Percentiles rank a stretch among this genome's conserved stretches.
These are phyloP conservation scores for Cyprinodon tularosa DNA, from an alignment of 2,113 vertebrate species.

Conservation along the genomic window DNA sequence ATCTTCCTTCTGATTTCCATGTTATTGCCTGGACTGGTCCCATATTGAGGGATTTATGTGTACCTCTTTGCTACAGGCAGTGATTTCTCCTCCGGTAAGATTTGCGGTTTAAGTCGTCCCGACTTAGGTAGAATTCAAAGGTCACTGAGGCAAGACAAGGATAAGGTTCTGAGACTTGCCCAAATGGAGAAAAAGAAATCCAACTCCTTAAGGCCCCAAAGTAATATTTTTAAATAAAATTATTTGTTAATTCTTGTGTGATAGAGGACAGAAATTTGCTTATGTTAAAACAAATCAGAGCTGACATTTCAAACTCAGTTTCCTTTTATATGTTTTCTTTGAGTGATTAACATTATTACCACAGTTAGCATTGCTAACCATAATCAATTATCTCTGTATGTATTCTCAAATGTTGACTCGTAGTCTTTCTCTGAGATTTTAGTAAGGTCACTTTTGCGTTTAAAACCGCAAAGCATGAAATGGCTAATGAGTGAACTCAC, in stretches of 20 bases:
- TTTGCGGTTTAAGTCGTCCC: slow-evolving; percentile 20
- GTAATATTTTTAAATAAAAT: not conserved
- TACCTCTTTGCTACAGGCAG: slow-evolving; percentile 33
- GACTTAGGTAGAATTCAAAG: slow-evolving; percentile 45
- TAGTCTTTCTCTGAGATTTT: too few species aligned
- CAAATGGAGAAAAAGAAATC: not conserved
- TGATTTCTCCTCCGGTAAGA: slow-evolving; percentile 43
- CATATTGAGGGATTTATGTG: slow-evolving; percentile 21
- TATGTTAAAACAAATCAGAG: not conserved
- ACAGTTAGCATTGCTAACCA: too few species aligned
- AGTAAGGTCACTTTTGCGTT: too few species aligned
- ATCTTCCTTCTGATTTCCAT: slow-evolving; percentile 32
- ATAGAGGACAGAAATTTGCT: not conserved
- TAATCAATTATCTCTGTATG: too few species aligned
- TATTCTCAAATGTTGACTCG: too few species aligned
- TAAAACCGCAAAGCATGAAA: too few species aligned
- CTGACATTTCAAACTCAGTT: too few species aligned
- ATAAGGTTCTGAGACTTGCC: not conserved
- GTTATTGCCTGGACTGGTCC: slow-evolving; percentile 36
- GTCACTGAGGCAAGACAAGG: slow-evolving; percentile 26
- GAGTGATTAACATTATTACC: not conserved
- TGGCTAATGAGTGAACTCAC: too few species aligned
- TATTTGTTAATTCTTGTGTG: too few species aligned
- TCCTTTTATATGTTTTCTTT: not conserved
- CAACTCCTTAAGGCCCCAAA: slow-evolving; percentile 30